Conservation (phyloP, 2,113 vertebrate species). For the Bagarius yarrelli region DNA sequence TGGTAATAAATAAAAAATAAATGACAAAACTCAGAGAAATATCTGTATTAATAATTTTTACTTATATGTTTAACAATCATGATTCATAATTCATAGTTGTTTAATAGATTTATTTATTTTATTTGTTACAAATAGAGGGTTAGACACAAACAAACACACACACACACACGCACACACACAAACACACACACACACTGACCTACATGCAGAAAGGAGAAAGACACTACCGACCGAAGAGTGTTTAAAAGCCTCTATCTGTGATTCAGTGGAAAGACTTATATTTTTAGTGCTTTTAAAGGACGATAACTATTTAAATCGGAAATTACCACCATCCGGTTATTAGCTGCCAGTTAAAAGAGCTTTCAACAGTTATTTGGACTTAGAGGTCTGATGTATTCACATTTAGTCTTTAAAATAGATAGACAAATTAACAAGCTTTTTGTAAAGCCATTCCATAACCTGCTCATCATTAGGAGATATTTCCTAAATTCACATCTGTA, state of each 20-base stretch:
- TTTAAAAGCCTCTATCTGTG: no score
- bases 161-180: background rate
- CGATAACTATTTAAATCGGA: background rate
- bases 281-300: background rate
- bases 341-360: background rate
- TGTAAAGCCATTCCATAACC: background rate
- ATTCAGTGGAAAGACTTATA: no score
- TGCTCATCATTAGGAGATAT: background rate
- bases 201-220: background rate
- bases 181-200: background rate
- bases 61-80: no score
- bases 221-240: no score
- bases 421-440: background rate
- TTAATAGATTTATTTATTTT: slow-evolving; percentile 19
- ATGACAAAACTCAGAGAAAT: no score
- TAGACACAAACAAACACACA: background rate
- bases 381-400: background rate
- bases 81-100: background rate
- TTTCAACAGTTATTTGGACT: background rate
- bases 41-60: no score
- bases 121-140: slow-evolving; percentile 15
- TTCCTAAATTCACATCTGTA: background rate
- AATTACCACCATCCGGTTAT: background rate
- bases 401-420: background rate
- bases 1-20: no score